Percentiles rank a stretch among this genome's conserved stretches.
These are phyloP conservation scores for Numenius arquata DNA, from an alignment of 2,113 vertebrate genomes.

Conservation along the genomic window DNA sequence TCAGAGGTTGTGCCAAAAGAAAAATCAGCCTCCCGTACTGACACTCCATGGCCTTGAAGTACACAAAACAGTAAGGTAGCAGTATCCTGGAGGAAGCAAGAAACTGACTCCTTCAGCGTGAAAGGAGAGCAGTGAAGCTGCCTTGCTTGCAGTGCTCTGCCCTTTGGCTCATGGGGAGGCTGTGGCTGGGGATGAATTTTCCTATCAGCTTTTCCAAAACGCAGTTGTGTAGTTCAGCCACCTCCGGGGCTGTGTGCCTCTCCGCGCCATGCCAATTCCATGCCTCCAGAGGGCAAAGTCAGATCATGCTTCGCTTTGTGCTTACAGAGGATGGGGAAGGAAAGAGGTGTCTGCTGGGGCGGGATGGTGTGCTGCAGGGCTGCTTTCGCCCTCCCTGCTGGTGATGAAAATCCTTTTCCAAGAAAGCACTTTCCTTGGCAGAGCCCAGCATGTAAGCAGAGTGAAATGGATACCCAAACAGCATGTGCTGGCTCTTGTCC, in stretches of 20 bases:
- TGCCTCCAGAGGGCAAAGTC: conserved; percentile 69
- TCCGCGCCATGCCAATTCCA: conserved; percentile 10
- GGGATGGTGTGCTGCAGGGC: background rate
- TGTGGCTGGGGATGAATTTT: background rate
- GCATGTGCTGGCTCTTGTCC: background rate
- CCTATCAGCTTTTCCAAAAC: background rate
- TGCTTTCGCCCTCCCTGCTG: background rate
- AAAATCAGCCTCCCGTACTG: background rate
- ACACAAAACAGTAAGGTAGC: background rate
- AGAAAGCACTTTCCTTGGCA: background rate
- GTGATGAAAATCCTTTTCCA: background rate
- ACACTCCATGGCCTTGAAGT: background rate
- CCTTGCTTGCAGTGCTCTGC: background rate
- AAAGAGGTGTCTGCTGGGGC: background rate
- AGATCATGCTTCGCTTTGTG: background rate
- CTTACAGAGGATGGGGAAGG: background rate
- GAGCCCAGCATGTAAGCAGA: background rate
- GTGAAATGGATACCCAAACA: background rate
- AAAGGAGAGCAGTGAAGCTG: background rate
- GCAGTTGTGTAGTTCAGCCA: background rate
- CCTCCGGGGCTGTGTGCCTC: background rate
- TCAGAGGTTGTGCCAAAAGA: background rate
- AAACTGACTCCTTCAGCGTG: rapidly evolving
- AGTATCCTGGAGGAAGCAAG: background rate
- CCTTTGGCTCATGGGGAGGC: background rate